Base-by-base conservation (phyloP, 2,113 vertebrate genomes). In the Ailurus styani region DNA sequence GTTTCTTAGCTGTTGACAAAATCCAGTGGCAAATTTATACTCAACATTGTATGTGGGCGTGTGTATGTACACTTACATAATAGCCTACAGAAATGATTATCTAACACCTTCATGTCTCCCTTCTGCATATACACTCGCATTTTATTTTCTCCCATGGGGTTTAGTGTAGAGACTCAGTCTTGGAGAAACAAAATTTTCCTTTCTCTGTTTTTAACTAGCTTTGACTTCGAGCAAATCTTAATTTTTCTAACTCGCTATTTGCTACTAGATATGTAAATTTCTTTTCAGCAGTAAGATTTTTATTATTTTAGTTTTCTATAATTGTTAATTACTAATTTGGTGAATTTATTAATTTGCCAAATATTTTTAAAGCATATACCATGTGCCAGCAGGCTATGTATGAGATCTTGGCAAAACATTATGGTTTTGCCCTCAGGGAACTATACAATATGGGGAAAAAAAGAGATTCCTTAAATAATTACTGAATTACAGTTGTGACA, bases 31-130 rank as follows among this genome's bases (percentile, higher is more conserved):
- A 79, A 54, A 84, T 85, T 97, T 93, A 68, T 79, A 81, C 78
- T 96, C 40, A 81, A 40, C 9, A 64, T 50, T 83, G 20, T 34
- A 57, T 84, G 29, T 95, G 18, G 50, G 15, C 14, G 3, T 27
- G 8, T 55, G 29, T 91, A 3, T 81, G n/a, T 57, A 81, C 6
- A 84, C n/a, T 81, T 79, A n/a, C 2, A 27, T 85, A 73, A 45
- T 93, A 90, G 83, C 66, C 90, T 97, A 18, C 78, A 97, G 64
- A 91, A 47, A 90, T 96, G 87, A 78, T 55, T 64, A 42, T 54
- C 77, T 93, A 55, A 81, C 10, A 60, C 20, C 40, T 21, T 13
- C 7, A 10, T 27, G 11, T 40, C 77, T 79, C 27, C 54, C 29
- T 87, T 88, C 29, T 73, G 29, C 50, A 21, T 17, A 10, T 18